These are phyloP conservation scores for Sphaerophoria taeniata DNA, from an alignment of 2,888 invertebrate genomes.

Conservation along the genomic window DNA sequence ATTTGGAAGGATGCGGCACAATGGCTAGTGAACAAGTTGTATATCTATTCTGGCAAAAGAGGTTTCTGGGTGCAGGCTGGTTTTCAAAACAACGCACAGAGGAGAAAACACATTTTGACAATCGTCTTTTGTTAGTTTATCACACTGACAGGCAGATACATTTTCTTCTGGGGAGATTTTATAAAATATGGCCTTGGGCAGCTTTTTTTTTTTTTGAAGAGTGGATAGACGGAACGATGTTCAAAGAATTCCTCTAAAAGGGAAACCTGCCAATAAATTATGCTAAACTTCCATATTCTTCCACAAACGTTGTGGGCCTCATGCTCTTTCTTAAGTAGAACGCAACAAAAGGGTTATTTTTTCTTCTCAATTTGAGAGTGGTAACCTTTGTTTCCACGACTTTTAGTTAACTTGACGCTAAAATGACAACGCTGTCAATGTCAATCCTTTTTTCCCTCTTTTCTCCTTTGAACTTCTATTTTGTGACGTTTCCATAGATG, in stretches of 20 bases:
- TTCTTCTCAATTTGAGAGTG: too few relatives aligned
- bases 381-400: too few relatives aligned
- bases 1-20: slow-evolving; percentile 34
- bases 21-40: slow-evolving; percentile 40
- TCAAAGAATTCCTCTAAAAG: not conserved
- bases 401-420: too few relatives aligned
- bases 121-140: slow-evolving; percentile 25
- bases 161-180: slow-evolving; percentile 21
- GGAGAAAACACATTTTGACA: slow-evolving; percentile 26
- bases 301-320: slow-evolving; percentile 1
- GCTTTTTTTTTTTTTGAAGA: slow-evolving; percentile 2
- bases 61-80: not conserved
- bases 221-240: not conserved
- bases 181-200: slow-evolving; percentile 23
- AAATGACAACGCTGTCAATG: too few relatives aligned
- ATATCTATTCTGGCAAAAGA: not conserved
- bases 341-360: too few relatives aligned
- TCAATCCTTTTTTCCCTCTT: too few relatives aligned
- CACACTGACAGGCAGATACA: slow-evolving; percentile 24
- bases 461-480: too few relatives aligned
- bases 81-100: not conserved
- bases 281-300: slow-evolving; percentile 3
- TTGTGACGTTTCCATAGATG: too few relatives aligned
- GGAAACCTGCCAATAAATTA: not conserved
- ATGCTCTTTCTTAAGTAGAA: not conserved